Evolutionary conservation across 2,797 vertebrate genomes (phyloP), one percentile per base, ranked within the genome.

Genomic region (Hafferia zeledoni): DNA sequence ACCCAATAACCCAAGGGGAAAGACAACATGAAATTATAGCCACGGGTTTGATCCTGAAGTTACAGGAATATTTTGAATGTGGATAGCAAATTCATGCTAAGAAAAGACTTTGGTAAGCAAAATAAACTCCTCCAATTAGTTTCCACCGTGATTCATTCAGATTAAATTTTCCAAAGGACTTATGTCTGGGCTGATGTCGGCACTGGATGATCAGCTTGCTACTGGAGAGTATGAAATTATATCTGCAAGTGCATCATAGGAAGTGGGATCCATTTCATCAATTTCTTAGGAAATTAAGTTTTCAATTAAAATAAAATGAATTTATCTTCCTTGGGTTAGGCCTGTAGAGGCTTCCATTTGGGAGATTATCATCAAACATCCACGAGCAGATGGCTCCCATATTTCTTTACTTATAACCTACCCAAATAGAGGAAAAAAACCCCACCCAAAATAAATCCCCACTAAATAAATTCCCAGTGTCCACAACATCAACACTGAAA

Each of bases 221-320:
- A 23, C 79, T 89, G 89, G 43, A 57, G 53, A 89, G 61, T 71
- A 74, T 76, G 76, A 91, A 94, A 90, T 86, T 88, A 23, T 91
- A 33, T 96, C 91, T 96, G 90, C 77, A 91, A 94, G 80, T 83
- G 47, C 69, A 95, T 65, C 53, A 57, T 91, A 95, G 95, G 93
- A 94, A 93, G 83, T 93, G 88, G 88, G 80, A 94, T 82, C 46
- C 59, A 59, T 91, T 93, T 95, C 67, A 91, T 93, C 80, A 89
- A 18, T 95, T 94, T 88, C 41, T 89, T 86, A 88, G 87, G 94
- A 96, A 96, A 94, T 95, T 81, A 94, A 84, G 80, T 94, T 95
- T 94, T 93, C 70, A 94, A 95, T 95, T 95, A 92, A 85, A 92
- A 87, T 70, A 46, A 96, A 93, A 95, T 91, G 5, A 89, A 75